These are phyloP conservation scores for Bryconaethiops microstoma DNA, from an alignment of 2,797 vertebrate genomes.

Conservation along the genomic window DNA sequence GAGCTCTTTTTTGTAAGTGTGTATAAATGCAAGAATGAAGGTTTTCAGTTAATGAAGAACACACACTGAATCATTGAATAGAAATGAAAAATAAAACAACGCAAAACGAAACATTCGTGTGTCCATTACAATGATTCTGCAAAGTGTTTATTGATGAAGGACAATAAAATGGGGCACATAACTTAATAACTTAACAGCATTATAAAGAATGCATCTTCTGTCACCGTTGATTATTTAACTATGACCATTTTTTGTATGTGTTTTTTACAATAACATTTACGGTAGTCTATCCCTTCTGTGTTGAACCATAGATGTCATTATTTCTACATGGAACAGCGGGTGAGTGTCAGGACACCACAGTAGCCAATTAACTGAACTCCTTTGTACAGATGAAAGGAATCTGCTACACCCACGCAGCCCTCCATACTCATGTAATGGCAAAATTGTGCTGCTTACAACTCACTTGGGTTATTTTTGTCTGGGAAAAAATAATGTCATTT, in stretches of 20 bases:
- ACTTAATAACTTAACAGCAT: too few species aligned
- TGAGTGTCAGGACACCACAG: constrained; percentile 59
- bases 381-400: background rate
- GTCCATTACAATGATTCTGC: background rate
- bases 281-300: background rate
- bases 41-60: too few species aligned
- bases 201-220: background rate
- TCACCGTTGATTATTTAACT: background rate
- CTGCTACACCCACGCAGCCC: background rate
- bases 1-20: too few species aligned
- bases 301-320: background rate
- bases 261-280: background rate
- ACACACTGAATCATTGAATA: too few species aligned
- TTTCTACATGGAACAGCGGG: constrained; percentile 41
- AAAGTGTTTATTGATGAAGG: background rate
- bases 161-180: background rate
- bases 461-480: background rate
- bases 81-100: too few species aligned
- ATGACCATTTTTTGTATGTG: background rate
- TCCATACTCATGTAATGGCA: background rate
- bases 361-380: background rate
- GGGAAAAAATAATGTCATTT: background rate
- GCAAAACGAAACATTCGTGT: too few species aligned
- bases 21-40: too few species aligned
- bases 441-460: background rate